Base-by-base conservation (phyloP, 23 tunicate species). In the Halocynthia roretzi region DNA sequence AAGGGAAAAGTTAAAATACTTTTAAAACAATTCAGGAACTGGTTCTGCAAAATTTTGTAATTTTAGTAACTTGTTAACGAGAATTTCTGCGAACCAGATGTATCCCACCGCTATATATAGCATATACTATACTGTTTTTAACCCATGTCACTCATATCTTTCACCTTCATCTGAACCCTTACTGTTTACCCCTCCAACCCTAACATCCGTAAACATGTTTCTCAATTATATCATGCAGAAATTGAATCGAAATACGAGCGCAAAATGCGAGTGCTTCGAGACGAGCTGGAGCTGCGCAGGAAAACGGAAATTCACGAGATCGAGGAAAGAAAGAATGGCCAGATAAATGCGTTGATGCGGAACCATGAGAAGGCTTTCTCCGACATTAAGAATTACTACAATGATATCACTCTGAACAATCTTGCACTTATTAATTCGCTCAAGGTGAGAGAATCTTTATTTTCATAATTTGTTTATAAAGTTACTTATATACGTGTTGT, bases 261-360 rank as follows among this genome's bases (percentile, higher is more conserved):
- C 75, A 94, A 94, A 62, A 94, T 94, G 99, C 70, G 85, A 54
- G 91, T 82, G 56, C 80, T 87, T 51, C 89, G 99, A 8, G 99
- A 94, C 76, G 94, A 87, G 83, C 77, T 94, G 55, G 99, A 94
- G 65, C 71, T 94, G 50, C 82, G 91, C 6, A 76, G 99, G 44
- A 94, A 94, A 71, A 94, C 91, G 2, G 99, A 94, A 81, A 94
- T 94, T 62, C 99, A 94, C 65, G 99, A 94, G 53, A 94, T 94
- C 44, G 99, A 94, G 58, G 99, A 94, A 85, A 67, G 99, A 62
- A 94, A 94, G 82, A 94, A 94, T 76, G 91, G 91, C 49, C 99
- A 94, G 77, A 94, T 94, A 72, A 88, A 88, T 54, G 93, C 92
- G 51, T 72, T 94, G 79, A 94, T 94, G 99, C 81, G 81, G 63